Percentiles rank a stretch among this genome's conserved stretches.
Evolutionary conservation across 2,888 invertebrate genomes (phyloP).

Genomic region (Tryphoninae sp.): DNA sequence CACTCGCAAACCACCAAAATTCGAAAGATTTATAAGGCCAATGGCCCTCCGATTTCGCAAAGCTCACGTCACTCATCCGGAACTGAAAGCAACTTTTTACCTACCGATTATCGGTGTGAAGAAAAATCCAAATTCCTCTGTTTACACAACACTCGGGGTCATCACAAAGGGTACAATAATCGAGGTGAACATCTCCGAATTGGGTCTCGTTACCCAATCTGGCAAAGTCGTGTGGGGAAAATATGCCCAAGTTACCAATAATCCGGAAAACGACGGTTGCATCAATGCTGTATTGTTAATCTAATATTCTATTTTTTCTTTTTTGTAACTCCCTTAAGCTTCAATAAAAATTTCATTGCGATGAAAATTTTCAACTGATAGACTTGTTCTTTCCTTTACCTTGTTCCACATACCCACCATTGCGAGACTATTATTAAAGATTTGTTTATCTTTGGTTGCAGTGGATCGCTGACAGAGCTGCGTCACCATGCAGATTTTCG

Average conservation of each 20-base stretch:
- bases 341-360: slow-evolving; percentile 37
- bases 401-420: neutral
- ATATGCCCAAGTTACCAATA: slow-evolving; percentile 99
- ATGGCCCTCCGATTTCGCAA: slow-evolving; percentile 98
- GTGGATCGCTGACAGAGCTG: slow-evolving; percentile 60
- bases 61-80: slow-evolving; percentile 99
- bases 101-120: slow-evolving; percentile 99
- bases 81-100: slow-evolving; percentile 98
- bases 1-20: slow-evolving; percentile 99
- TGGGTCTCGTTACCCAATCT: slow-evolving; percentile 98
- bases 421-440: neutral
- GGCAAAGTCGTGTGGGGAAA: slow-evolving; percentile 99
- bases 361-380: neutral
- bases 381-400: neutral
- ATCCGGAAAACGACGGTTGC: slow-evolving; percentile 99
- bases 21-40: slow-evolving; percentile 98
- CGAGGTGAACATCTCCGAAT: slow-evolving; percentile 98
- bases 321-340: slow-evolving; percentile 54
- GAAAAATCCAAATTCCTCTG: slow-evolving; percentile 98
- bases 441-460: slow-evolving; percentile 64
- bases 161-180: slow-evolving; percentile 99
- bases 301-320: slow-evolving; percentile 80
- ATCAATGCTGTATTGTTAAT: slow-evolving; percentile 99
- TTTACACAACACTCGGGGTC: slow-evolving; percentile 98
- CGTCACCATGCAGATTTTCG: slow-evolving; percentile 96